Evolutionary conservation across 2,797 vertebrate species (phyloP), one percentile per base, ranked within the genome.

Genomic region (Pangasius krempfi): DNA sequence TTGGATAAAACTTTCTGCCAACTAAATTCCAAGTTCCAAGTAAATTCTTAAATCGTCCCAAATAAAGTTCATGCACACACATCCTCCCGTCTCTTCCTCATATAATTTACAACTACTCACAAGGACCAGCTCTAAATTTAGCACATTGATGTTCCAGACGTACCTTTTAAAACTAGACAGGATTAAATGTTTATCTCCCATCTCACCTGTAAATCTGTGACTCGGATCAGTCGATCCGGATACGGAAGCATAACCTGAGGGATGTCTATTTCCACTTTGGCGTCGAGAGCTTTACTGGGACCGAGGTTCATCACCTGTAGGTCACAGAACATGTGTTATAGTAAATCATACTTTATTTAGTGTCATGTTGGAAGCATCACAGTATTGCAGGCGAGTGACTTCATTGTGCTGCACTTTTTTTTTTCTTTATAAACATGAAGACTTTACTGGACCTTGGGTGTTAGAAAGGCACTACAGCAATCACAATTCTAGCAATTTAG

Each of bases 241-340:
- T 93, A 88, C 18, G 98, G 97, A 6, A 93, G 33, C 88, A 99
- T 96, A 88, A 95, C 94, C 91, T 98, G 99, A 0, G 98, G 98
- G 66, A 99, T 89, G 37, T 82, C 88, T 73, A 99, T 97, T 88
- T 97, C 94, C 30, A 98, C 91, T 92, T 93, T 96, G 4, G 97
- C 96, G 58, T 96, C 94, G 52, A 96, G 93, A 88, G 97, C 96
- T 93, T 96, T 95, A 94, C 98, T 98, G 89, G 96, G 96, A 88
- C 98, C 98, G 7, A 93, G 94, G 93, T 96, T 99, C 75, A 98
- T 95, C 89, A 99, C 97, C 98, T 99, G 92, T 76, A 88, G 89
- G 64, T 68, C 87, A 84, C 22, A 60, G 20, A 84, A 72, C 44
- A 47, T 20, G 27, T 33, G 82, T 68, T 84, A 52, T 30, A 20